A percentile compares a stretch with the other conserved stretches of the same genome.
phyloP scores from a whole-genome alignment of 2,888 invertebrate genomes.

The Scaeva pyrastri region DNA sequence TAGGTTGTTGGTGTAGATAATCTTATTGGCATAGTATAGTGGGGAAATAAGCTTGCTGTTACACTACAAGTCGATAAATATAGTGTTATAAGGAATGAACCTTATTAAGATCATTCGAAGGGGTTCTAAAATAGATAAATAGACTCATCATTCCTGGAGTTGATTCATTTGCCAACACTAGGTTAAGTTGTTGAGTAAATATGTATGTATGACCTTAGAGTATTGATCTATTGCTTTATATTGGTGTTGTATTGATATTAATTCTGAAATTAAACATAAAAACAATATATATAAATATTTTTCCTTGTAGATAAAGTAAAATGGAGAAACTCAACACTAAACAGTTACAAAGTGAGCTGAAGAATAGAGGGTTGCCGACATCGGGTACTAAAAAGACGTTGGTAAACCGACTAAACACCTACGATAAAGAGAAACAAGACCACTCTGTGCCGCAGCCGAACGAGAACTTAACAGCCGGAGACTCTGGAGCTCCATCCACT shows the following conservation, averaged over 20 bases:
- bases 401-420: slow-evolving; percentile 3
- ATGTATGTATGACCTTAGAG: too few relatives aligned
- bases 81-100: too few relatives aligned
- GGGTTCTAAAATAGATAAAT: too few relatives aligned
- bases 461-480: neutral
- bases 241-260: neutral
- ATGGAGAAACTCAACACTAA: slow-evolving; percentile 23
- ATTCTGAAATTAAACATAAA: neutral
- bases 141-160: too few relatives aligned
- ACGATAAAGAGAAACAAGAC: slow-evolving; percentile 9
- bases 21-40: too few relatives aligned
- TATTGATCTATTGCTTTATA: too few relatives aligned
- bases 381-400: slow-evolving; percentile 10
- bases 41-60: too few relatives aligned
- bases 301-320: slow-evolving; percentile 5
- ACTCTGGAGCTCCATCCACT: neutral
- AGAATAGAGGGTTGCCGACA: slow-evolving; percentile 20
- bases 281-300: neutral
- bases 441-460: neutral
- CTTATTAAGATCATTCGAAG: too few relatives aligned
- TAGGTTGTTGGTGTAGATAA: too few relatives aligned
- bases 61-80: too few relatives aligned
- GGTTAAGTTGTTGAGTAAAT: too few relatives aligned
- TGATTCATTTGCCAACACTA: too few relatives aligned
- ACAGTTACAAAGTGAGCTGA: slow-evolving; percentile 28